Base-by-base conservation (phyloP, 2,797 vertebrate species). In the Pipistrellus pygmaeus region DNA sequence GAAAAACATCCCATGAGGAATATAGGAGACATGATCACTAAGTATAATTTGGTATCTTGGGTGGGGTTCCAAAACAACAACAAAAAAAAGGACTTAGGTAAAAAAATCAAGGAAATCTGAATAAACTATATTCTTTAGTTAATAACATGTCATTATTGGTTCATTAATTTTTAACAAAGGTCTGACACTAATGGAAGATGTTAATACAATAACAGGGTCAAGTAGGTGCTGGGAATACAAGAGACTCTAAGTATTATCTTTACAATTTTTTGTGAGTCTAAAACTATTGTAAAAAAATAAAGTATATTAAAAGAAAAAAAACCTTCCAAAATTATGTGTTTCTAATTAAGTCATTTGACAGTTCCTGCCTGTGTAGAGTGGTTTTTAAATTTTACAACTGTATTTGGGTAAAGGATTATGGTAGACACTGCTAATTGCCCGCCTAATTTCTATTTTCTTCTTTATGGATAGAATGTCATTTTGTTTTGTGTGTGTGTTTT, bases 341-440 rank as follows among this genome's bases (percentile, higher is more conserved):
- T 91, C 72, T 69, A 69, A 73, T 92, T 57, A 46, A 82, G 53
- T 62, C 17, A 48, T 81, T 35, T 46, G 60, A 91, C 30, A 51
- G 3, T 41, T 90, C 17, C n/a, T 51, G 7, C 17, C 48, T 84
- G 41, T 91, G 25, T 57, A 73, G 78, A 90, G 10, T 15, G 60
- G 17, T 35, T 73, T 94, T 62, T 15, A 69, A 46, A 85, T 85
- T 90, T 85, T 77, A 66, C 96, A 76, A 66, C 32, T 82, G 15
- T 80, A n/a, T 85, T 90, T 92, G 51, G n/a, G 18, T 73, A 88
- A 81, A 91, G 69, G 38, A 92, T 92, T 81, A 35, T 81, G 51
- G 35, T 75, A 20, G 85, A 53, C n/a, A 41, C 46, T 71, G 44
- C 17, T 72, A 82, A 89, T 66, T 75, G 60, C 25, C 57, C 83